A percentile compares a stretch with the other conserved stretches of the same genome.
phyloP scores from a whole-genome alignment of 2,888 invertebrate species.

The Cryptophagus acutangulus region DNA sequence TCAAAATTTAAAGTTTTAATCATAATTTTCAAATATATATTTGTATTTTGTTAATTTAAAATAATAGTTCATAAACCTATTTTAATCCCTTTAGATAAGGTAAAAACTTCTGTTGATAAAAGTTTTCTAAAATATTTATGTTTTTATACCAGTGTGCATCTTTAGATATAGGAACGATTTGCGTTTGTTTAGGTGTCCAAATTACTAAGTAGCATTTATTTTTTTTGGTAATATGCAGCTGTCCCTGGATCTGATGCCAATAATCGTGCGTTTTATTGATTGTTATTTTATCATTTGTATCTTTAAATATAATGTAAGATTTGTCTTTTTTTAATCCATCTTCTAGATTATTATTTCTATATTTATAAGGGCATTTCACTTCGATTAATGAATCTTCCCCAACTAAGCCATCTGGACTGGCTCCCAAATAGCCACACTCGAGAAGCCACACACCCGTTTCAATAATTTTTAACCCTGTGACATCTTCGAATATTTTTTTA shows the following conservation, averaged over 20 bases:
- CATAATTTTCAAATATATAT: not conserved
- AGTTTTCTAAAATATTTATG: not conserved
- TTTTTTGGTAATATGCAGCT: constrained; percentile 12
- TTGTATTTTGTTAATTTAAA: not conserved
- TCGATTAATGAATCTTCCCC: constrained; percentile 15
- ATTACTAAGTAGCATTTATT: constrained; percentile 15
- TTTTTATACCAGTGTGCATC: not conserved
- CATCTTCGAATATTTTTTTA: not conserved
- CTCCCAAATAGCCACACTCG: constrained; percentile 12
- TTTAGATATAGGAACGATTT: not conserved
- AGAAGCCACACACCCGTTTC: not conserved
- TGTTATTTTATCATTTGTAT: constrained; percentile 5
- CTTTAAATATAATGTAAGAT: not conserved
- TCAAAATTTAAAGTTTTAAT: not conserved
- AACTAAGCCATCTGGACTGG: constrained; percentile 18
- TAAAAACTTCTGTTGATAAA: not conserved
- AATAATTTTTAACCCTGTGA: not conserved
- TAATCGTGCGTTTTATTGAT: constrained; percentile 14
- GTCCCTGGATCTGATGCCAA: constrained; percentile 17
- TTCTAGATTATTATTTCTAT: not conserved
- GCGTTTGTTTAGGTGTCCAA: constrained; percentile 11
- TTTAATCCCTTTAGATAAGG: not conserved
- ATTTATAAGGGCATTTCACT: constrained; percentile 13
- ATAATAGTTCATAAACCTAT: not conserved
- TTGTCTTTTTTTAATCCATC: not conserved